Evolutionary conservation across 2,888 invertebrate species (phyloP), one percentile per base, ranked within the genome.

Genomic region (Candidula unifasciata): DNA sequence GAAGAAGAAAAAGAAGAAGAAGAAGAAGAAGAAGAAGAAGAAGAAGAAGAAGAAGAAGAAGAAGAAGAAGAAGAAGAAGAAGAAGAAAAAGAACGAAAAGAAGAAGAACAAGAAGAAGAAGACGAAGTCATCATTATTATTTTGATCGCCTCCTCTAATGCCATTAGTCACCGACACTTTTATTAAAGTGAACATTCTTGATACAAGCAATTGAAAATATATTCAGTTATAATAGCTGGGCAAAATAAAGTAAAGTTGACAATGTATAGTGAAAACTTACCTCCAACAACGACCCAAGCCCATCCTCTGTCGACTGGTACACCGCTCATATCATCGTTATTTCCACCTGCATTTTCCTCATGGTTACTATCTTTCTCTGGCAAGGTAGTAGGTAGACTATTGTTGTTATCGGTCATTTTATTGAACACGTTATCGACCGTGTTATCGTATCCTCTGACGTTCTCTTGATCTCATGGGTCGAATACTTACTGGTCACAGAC

Each of bases 281-380:
- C 87, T 3, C 81, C 82, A 52, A 87, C 87, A 73, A 86, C 60
- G 69, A 86, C 85, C 87, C 87, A 87, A 2, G 87, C 86, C 87
- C 87, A 87, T 24, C 87, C 87, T 27, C 81, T 71, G 71, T 87
- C 87, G 16, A 86, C 79, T 0, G 87, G 87, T 27, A 86, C 57
- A 21, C 52, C 54, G 0, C 60, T 13, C 6, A 10, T 44, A 44
- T 44, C 44, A 44, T 44, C 13, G 44, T 44, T 44, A 44, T 44
- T 44, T 5, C 79, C 69, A 10, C 80, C 80, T 30, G n/a, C 73
- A n/a, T 35, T n/a, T 64, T 5, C 52, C 1, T 44, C 80, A 1
- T 52, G 33, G 16, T 68, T 35, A 35, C 2, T 37, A 37, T 82
- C 64, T 16, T 35, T 66, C 3, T 68, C 69, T 54, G 33, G 52